phyloP scores from a whole-genome alignment of 2,888 invertebrate species.

The Diabrotica balteata region DNA sequence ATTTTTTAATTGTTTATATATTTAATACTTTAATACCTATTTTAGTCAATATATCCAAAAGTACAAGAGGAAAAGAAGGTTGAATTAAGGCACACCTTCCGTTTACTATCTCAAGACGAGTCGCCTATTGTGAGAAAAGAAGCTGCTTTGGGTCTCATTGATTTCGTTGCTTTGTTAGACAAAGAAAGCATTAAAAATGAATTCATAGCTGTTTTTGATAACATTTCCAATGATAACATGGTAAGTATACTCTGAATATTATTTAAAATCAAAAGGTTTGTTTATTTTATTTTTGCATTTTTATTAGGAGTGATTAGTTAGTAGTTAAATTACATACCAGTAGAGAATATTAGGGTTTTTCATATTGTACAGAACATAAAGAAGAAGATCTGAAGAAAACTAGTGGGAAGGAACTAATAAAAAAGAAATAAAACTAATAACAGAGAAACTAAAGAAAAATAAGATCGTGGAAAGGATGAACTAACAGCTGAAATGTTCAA shows the following conservation, averaged over 20 bases:
- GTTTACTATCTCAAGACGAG: constrained; percentile 51
- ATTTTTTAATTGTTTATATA: constrained; percentile 3
- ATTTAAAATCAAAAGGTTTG: too few relatives aligned
- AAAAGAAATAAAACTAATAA: too few relatives aligned
- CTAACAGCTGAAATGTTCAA: too few relatives aligned
- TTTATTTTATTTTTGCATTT: too few relatives aligned
- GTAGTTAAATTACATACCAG: too few relatives aligned
- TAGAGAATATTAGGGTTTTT: too few relatives aligned
- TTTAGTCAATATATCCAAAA: constrained; percentile 52
- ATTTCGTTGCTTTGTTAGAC: constrained; percentile 49
- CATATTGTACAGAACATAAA: too few relatives aligned
- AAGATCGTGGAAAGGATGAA: too few relatives aligned
- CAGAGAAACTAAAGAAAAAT: too few relatives aligned
- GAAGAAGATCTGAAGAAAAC: too few relatives aligned
- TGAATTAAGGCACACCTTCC: constrained; percentile 49
- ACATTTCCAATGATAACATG: constrained; percentile 52
- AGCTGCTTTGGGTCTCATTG: constrained; percentile 47
- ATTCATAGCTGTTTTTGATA: constrained; percentile 52
- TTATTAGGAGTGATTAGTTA: too few relatives aligned
- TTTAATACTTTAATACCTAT: constrained; percentile 22
- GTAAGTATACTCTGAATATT: constrained; percentile 37
- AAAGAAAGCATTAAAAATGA: constrained; percentile 49
- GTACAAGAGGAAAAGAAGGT: constrained; percentile 47
- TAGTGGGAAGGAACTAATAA: too few relatives aligned
- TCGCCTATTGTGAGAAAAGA: constrained; percentile 52